phyloP scores from a whole-genome alignment of 2,888 invertebrate genomes.

The Caenorhabditis virilis region DNA sequence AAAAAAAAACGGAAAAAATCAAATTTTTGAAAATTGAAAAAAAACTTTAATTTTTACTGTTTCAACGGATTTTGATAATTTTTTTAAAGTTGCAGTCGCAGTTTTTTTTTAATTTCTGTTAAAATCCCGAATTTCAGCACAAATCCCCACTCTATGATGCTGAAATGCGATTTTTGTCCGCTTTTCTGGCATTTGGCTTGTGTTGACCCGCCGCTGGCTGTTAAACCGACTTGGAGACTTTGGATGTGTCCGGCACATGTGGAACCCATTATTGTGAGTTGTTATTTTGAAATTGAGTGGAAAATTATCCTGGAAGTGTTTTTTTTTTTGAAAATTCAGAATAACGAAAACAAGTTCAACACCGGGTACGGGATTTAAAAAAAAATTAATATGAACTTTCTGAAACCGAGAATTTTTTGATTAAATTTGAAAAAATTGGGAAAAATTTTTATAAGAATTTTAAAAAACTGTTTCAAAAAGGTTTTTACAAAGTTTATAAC shows the following conservation, averaged over 20 bases:
- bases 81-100: neutral
- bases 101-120: neutral
- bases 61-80: neutral
- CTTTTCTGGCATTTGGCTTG: constrained; percentile 2
- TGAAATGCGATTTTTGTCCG: constrained; percentile 6
- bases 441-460: too few relatives aligned
- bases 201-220: neutral
- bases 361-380: neutral
- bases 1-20: neutral
- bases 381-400: neutral
- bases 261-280: neutral
- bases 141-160: neutral
- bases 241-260: constrained; percentile 10
- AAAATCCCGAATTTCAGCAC: neutral
- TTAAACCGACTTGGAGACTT: constrained; percentile 2
- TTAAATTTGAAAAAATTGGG: too few relatives aligned
- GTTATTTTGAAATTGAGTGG: neutral
- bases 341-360: too few relatives aligned
- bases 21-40: neutral
- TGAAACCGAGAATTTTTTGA: neutral
- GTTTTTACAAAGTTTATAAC: too few relatives aligned
- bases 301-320: too few relatives aligned
- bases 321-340: too few relatives aligned
- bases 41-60: neutral
- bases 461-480: too few relatives aligned